Evolutionary conservation across 2,797 vertebrate species (phyloP), one percentile per base, ranked within the genome.

Genomic region (Xiphorhynchus erythropygius): DNA sequence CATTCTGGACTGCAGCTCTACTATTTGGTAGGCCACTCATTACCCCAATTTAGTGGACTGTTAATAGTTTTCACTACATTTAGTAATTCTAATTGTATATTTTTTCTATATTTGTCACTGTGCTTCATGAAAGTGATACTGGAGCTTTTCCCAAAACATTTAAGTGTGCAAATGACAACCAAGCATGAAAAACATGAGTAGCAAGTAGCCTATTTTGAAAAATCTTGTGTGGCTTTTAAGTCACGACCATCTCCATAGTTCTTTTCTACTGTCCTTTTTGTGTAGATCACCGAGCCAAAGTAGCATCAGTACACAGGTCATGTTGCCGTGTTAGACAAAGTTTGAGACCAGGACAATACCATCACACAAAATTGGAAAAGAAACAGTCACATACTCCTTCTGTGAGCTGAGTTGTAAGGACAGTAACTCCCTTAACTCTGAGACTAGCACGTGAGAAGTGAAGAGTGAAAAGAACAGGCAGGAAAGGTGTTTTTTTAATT

Each of bases 11-110:
- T 37, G 33, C 89, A 62, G 30, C 7, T 84, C 22, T 64, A 4
- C 6, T 37, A 21, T 63, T 84, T 67, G 32, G 37, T 0, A 1
- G 46, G 33, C 13, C 32, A 68, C 2, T 0, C 4, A 14, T 67
- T 53, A 39, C 7, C 4, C 6, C 9, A 32, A 3, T 63, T 74
- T 80, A 46, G 16, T n/a, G 18, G 23, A 23, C 22, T 74, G 21
- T 49, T 56, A 56, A 44, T 46, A 75, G 13, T 60, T 84, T 84
- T 81, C 30, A 64, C 17, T 63, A 35, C 42, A 33, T 53, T 87
- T 49, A 53, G 24, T 57, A 71, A 59, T 52, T 67, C 27, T 77
- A 83, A 63, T 23, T 9, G 6, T 25, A 9, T 49, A 25, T 64
- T 89, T 84, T 84, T 77, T 77, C 39, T 52, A 4, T 68, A 50